A percentile compares a stretch with the other conserved stretches of the same genome.
Evolutionary conservation across 2,888 invertebrate species (phyloP).

Genomic region (Tuta absoluta): DNA sequence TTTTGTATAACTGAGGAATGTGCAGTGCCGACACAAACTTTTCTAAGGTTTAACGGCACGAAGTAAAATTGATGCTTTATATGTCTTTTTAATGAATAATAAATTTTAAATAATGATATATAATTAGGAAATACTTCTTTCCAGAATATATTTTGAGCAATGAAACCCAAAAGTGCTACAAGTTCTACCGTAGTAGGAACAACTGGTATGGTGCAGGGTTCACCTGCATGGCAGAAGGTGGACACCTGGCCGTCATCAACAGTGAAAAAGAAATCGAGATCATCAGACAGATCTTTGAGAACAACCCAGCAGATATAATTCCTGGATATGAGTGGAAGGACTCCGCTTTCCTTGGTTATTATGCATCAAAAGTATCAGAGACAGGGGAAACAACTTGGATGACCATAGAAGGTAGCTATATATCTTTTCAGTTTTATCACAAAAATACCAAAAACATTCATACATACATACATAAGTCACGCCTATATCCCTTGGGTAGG

Average conservation of each 20-base stretch:
- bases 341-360: conserved; percentile 29
- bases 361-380: background rate
- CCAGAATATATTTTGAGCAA: conserved; percentile 12
- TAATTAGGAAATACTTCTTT: background rate
- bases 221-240: conserved; percentile 37
- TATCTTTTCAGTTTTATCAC: background rate
- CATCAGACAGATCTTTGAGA: conserved; percentile 30
- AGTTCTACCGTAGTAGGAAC: conserved; percentile 35
- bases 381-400: conserved; percentile 9
- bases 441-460: no score
- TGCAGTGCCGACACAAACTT: no score
- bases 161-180: conserved; percentile 37
- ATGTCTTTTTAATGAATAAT: no score
- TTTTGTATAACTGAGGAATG: no score
- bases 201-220: conserved; percentile 34
- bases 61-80: no score
- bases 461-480: no score
- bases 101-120: no score
- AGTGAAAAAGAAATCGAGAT: conserved; percentile 32
- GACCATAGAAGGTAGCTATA: conserved; percentile 16
- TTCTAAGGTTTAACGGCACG: no score
- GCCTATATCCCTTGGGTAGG: no score
- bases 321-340: conserved; percentile 25
- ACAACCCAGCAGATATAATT: conserved; percentile 24
- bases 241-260: conserved; percentile 37